Evolutionary conservation across 2,888 invertebrate species (phyloP).

Genomic region (Leptopilina myrica): DNA sequence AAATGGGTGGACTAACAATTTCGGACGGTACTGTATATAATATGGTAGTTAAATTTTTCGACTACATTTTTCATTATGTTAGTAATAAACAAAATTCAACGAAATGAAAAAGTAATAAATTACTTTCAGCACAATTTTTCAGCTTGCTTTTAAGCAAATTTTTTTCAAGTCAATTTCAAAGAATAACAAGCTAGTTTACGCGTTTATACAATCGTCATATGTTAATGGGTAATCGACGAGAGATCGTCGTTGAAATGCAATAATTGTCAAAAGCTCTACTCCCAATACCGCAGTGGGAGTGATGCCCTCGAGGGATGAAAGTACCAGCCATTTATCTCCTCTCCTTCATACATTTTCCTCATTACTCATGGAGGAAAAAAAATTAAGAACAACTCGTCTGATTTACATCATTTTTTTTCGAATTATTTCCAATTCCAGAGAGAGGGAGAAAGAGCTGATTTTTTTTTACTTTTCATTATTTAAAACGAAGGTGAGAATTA

Average conservation of each 20-base stretch:
- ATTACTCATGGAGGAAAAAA: conserved; percentile 45
- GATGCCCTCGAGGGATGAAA: conserved; percentile 37
- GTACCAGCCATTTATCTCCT: conserved; percentile 53
- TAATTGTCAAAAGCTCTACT: conserved; percentile 6
- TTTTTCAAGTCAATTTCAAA: conserved; percentile 6
- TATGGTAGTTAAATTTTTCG: too few relatives aligned
- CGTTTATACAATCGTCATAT: conserved; percentile 45
- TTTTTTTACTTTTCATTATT: background rate
- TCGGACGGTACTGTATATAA: too few relatives aligned
- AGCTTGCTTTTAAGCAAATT: too few relatives aligned
- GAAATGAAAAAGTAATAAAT: too few relatives aligned
- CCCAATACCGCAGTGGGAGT: conserved; percentile 22
- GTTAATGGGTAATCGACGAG: conserved; percentile 28
- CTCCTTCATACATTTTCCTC: conserved; percentile 29
- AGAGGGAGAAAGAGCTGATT: conserved; percentile 12
- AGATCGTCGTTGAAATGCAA: conserved; percentile 32
- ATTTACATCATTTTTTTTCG: background rate
- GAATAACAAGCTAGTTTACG: conserved; percentile 41
- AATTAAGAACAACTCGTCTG: conserved; percentile 43
- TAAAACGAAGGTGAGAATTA: background rate
- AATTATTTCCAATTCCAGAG: background rate
- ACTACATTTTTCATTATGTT: too few relatives aligned
- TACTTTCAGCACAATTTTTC: too few relatives aligned
- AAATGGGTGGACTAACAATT: too few relatives aligned
- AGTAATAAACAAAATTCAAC: too few relatives aligned